Conservation (phyloP, 2,113 vertebrate species). For the Grallaria varia region DNA sequence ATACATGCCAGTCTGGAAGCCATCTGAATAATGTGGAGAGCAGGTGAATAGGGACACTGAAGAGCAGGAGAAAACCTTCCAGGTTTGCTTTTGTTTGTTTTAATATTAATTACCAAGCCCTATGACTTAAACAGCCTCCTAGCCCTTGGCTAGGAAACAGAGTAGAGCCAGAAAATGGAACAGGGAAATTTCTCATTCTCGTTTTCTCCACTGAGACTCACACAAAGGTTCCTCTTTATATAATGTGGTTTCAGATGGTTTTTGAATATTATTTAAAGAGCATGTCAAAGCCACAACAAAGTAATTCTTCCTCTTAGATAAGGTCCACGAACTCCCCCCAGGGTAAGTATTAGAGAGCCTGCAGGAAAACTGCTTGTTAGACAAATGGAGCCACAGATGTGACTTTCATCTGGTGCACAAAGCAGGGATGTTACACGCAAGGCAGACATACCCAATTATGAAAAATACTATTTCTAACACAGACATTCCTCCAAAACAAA, state of each 20-base stretch:
- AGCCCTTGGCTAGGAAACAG: background rate
- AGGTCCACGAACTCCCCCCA: background rate
- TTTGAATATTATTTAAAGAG: conserved; percentile 7
- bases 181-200: background rate
- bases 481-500: background rate
- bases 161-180: background rate
- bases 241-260: background rate
- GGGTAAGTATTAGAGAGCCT: background rate
- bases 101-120: background rate
- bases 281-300: background rate
- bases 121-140: conserved; percentile 18
- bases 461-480: background rate
- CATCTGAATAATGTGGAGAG: background rate
- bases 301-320: conserved; percentile 1
- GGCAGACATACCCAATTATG: background rate
- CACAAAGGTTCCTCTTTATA: background rate
- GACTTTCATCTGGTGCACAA: conserved; percentile 33
- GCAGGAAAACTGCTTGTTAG: conserved; percentile 13
- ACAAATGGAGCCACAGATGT: conserved; percentile 32
- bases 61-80: background rate
- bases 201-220: conserved; percentile 6
- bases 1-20: background rate
- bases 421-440: background rate
- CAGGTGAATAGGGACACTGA: background rate
- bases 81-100: background rate